Evolutionary conservation across 64 coral and sea anemone species (phyloP), one percentile per base, ranked within the genome.

Genomic region (Cladopsammia gracilis): DNA sequence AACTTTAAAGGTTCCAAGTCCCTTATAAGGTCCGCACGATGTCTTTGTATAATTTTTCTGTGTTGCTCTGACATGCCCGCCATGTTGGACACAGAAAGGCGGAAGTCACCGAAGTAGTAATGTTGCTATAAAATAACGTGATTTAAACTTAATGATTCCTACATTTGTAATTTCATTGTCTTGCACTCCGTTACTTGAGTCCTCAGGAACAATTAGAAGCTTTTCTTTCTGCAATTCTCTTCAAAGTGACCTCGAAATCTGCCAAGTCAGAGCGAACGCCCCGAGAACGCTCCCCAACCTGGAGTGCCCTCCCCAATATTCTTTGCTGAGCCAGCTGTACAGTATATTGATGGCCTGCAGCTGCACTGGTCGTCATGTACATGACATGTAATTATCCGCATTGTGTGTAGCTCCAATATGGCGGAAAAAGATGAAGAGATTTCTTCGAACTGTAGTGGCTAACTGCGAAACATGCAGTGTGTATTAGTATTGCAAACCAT

Each of bases 21-120:
- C 43, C 64, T 86, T 4, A 73, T 75, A 24, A 98, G 51, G 23
- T 25, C 77, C 8, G 48, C 19, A 43, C 89, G 85, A 66, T 92
- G 19, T 70, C 81, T 95, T 61, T 70, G 59, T 12, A 98, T 25
- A 34, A 98, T 70, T 10, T 76, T 42, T 73, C 96, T 85, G 70
- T 98, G 96, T 67, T 83, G 5, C n/a, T 98, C 71, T 7, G 70
- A 64, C 96, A 98, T 98, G 58, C 67, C 62, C 26, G 58, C 24
- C 14, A 86, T 60, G 14, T 92, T 57, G 23, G 26, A 76, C 52
- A 25, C 20, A 22, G 6, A 20, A 6, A 20, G 64, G 51, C 58
- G 73, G n/a, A 72, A 88, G 16, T 19, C 53, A 12, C 26, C 25
- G 2, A 14, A 90, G 61, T 43, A 5, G 0, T 8, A 46, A 48